Evolutionary conservation across 1,140 invertebrate species (phyloP).

Genomic region (Grapholita molesta): DNA sequence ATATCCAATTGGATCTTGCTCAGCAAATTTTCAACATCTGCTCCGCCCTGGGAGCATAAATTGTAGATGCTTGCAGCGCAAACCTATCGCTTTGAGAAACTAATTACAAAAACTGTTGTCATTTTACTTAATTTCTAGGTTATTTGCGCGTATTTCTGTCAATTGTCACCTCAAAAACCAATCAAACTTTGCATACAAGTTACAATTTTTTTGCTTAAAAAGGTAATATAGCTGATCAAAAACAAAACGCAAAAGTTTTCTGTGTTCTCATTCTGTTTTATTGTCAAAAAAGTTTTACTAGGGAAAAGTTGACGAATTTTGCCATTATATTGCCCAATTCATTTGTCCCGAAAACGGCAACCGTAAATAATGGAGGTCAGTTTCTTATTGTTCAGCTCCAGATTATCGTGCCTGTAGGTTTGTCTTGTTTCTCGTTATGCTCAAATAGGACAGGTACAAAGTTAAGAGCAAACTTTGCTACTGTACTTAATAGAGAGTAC

Average conservation of each 20-base stretch:
- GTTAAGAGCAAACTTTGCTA: conserved; percentile 52
- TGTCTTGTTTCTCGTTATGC: conserved; percentile 51
- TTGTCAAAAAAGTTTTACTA: conserved; percentile 68
- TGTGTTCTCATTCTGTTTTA: conserved; percentile 52
- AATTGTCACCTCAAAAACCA: too few relatives aligned
- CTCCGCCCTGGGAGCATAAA: conserved; percentile 18
- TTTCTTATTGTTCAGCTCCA: conserved; percentile 45
- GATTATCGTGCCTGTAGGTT: conserved; percentile 67
- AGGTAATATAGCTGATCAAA: conserved; percentile 47
- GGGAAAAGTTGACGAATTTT: conserved; percentile 64
- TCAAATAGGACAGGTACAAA: conserved; percentile 38
- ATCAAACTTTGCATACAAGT: too few relatives aligned
- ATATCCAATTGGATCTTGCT: conserved; percentile 43
- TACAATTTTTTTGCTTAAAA: conserved; percentile 25
- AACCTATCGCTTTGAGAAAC: not conserved
- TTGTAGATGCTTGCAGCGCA: not conserved
- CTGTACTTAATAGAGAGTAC: not conserved
- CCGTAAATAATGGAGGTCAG: conserved; percentile 60
- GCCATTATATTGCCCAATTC: conserved; percentile 64
- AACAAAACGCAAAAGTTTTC: conserved; percentile 51
- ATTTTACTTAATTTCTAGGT: too few relatives aligned
- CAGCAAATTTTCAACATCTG: conserved; percentile 47
- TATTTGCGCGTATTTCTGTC: too few relatives aligned
- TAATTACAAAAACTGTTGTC: not conserved
- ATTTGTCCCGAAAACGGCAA: conserved; percentile 57